A percentile compares a stretch with the other conserved stretches of the same genome.
These are phyloP conservation scores for Polydrusus pterygomalis DNA, from an alignment of 2,888 invertebrate species.

Conservation along the genomic window DNA sequence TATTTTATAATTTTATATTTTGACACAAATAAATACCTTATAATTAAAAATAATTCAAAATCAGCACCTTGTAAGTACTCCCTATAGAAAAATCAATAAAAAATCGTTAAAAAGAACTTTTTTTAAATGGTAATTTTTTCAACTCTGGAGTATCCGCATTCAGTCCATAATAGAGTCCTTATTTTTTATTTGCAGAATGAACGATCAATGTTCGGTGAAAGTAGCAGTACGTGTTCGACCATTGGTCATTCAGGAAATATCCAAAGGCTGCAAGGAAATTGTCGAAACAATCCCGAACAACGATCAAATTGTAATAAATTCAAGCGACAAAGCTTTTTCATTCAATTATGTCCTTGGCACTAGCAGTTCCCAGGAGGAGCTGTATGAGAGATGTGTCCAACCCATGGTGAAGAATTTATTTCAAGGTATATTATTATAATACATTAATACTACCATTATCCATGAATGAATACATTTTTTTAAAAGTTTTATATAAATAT, in stretches of 20 bases:
- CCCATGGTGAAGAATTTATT: conserved; percentile 85
- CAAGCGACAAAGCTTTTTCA: conserved; percentile 80
- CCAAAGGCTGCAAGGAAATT: conserved; percentile 84
- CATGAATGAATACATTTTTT: too few relatives aligned
- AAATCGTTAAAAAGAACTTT: too few relatives aligned
- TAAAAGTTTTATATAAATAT: too few relatives aligned
- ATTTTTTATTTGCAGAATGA: conserved; percentile 56
- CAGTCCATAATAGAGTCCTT: too few relatives aligned
- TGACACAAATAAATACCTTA: too few relatives aligned
- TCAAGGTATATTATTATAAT: conserved; percentile 76
- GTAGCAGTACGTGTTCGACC: conserved; percentile 91
- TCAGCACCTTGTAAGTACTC: too few relatives aligned
- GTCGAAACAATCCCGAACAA: conserved; percentile 79
- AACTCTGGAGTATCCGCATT: too few relatives aligned
- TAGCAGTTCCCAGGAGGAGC: conserved; percentile 80
- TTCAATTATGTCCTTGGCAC: conserved; percentile 89
- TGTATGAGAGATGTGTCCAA: conserved; percentile 84
- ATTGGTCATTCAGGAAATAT: conserved; percentile 81
- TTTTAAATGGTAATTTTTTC: too few relatives aligned
- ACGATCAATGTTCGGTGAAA: conserved; percentile 74
- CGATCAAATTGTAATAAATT: conserved; percentile 80
- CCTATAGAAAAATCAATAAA: too few relatives aligned
- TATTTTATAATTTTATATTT: too few relatives aligned
- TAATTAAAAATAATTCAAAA: too few relatives aligned
- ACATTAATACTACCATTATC: too few relatives aligned